phyloP scores from a whole-genome alignment of 2,113 vertebrate genomes.

The Psophia crepitans region DNA sequence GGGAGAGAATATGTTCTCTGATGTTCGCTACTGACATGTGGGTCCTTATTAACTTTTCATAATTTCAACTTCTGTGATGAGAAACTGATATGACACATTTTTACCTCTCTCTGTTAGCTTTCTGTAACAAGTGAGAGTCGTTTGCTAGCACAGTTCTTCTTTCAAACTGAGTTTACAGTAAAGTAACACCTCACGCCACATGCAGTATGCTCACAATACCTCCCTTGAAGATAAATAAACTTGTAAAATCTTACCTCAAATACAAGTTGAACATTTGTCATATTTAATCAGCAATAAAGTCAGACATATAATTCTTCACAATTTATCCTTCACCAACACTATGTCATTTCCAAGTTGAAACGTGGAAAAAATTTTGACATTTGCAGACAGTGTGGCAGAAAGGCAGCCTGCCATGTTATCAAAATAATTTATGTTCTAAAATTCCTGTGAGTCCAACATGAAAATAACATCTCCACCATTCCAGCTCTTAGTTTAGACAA shows the following conservation, averaged over 20 bases:
- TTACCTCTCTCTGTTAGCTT: not conserved
- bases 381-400: constrained; percentile 60
- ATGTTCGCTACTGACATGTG: not conserved
- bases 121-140: not conserved
- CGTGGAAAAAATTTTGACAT: constrained; percentile 2
- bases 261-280: constrained; percentile 49
- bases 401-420: constrained; percentile 63
- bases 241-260: constrained; percentile 54
- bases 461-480: constrained; percentile 54
- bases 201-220: not conserved
- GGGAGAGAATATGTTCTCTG: not conserved
- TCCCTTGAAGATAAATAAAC: constrained; percentile 50
- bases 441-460: constrained; percentile 51
- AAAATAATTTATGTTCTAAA: constrained; percentile 73
- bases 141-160: not conserved
- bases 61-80: not conserved
- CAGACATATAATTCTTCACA: constrained; percentile 38
- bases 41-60: not conserved
- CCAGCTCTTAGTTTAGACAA: constrained; percentile 55
- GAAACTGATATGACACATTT: not conserved
- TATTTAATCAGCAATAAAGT: constrained; percentile 62
- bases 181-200: not conserved
- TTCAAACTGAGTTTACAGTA: not conserved
- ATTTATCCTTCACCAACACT: constrained; percentile 59
- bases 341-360: constrained; percentile 62